Base-by-base conservation (phyloP, 2,113 vertebrate species). In the Rhegmatorhina hoffmannsi region DNA sequence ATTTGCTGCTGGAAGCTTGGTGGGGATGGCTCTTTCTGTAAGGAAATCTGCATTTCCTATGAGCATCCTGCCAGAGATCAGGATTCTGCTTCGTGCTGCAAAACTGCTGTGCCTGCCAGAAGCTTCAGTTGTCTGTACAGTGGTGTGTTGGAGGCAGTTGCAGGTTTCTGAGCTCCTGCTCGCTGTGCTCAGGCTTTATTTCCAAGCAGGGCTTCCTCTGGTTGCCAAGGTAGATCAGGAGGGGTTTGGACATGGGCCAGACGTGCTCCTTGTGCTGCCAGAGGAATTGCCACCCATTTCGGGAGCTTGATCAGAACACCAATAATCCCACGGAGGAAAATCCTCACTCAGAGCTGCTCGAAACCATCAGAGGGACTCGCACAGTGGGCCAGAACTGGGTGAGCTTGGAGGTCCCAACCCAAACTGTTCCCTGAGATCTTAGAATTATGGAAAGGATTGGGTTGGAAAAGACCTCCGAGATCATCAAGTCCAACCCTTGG, bases 221-320 rank as follows among this genome's bases (percentile, higher is more conserved):
- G 87, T 90, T 91, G 92, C 93, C 66, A 76, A 78, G 93, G 85
- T 83, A 85, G 47, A 59, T 36, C 46, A 9, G 87, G 13, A 73
- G 26, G 62, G 2, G 49, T 15, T 68, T 94, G 91, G 91, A 50
- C 36, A 49, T 23, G 3, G 2, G 87, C 95, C 94, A 93, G 92
- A 5, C 38, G 26, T 75, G 82, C 33, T 49, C 62, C 29, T 2
- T 20, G 17, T 52, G 84, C 76, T 60, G 72, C 89, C 28, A 12
- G 13, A 74, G 90, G 81, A 62, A 87, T 64, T 6, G 6, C 66
- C 11, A 64, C 4, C 73, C 5, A 5, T 19, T 43, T 36, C 1
- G n/a, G 60, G 1, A 49, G 55, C 58, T 58, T 25, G 16, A 31
- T 18, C 34, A 21, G 18, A 64, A 28, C 62, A 40, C 52, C 9